Percentiles rank a stretch among this genome's conserved stretches.
Evolutionary conservation across 2,888 invertebrate genomes (phyloP).

Genomic region (Lysandra bellargus): DNA sequence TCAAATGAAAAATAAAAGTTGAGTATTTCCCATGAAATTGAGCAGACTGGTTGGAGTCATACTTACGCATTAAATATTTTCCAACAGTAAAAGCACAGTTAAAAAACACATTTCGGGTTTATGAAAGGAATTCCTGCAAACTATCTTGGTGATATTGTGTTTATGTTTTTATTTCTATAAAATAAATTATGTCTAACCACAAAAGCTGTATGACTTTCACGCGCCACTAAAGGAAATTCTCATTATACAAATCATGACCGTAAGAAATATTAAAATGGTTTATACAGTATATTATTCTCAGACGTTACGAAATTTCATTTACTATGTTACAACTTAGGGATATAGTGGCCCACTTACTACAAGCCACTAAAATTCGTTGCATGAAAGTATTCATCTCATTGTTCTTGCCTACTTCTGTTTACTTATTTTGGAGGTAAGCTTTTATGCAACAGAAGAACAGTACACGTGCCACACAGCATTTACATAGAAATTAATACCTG

Average conservation of each 20-base stretch:
- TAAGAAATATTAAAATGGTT: not conserved
- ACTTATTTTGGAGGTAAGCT: too few species aligned
- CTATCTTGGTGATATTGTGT: conserved; percentile 9
- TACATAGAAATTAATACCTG: too few species aligned
- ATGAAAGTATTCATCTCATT: too few species aligned
- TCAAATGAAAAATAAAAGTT: conserved; percentile 2
- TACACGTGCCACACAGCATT: too few species aligned
- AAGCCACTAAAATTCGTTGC: too few species aligned
- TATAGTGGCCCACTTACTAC: too few species aligned
- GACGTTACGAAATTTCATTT: not conserved
- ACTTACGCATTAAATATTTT: not conserved
- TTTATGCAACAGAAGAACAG: too few species aligned
- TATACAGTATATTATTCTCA: not conserved
- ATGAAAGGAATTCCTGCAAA: not conserved
- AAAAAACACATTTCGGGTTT: not conserved
- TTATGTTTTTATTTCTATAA: not conserved
- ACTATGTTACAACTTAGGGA: too few species aligned
- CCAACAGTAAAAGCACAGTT: not conserved
- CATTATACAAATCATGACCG: not conserved
- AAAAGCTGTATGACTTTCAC: not conserved
- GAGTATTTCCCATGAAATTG: conserved; percentile 8
- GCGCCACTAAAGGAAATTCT: not conserved
- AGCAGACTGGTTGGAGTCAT: conserved; percentile 3
- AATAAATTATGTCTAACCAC: not conserved
- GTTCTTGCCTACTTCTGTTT: too few species aligned